These are phyloP conservation scores for Apotomis capreana DNA, from an alignment of 2,888 invertebrate genomes.

Conservation along the genomic window DNA sequence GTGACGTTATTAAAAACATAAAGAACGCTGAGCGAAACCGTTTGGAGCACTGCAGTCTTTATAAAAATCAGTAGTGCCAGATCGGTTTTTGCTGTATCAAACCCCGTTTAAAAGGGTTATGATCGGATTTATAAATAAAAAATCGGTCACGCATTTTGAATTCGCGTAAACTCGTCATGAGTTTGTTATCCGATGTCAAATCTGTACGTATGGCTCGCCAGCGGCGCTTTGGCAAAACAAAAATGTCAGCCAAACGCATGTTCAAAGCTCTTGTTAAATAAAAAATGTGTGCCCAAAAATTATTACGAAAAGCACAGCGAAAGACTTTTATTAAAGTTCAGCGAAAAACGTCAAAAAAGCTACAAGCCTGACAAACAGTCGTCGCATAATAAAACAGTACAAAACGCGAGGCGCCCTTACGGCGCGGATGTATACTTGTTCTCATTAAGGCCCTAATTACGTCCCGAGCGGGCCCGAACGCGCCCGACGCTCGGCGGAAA, in stretches of 20 bases:
- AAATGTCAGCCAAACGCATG: slow-evolving; percentile 15
- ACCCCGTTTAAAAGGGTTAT: too few species aligned
- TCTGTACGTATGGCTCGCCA: neutral
- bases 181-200: neutral
- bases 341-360: slow-evolving; percentile 41
- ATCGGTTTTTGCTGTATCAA: neutral
- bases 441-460: slow-evolving; percentile 81
- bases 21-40: slow-evolving; percentile 33
- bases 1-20: slow-evolving; percentile 41
- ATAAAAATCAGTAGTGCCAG: neutral
- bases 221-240: slow-evolving; percentile 5
- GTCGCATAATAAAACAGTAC: slow-evolving; percentile 68
- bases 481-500: slow-evolving; percentile 67
- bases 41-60: slow-evolving; percentile 19
- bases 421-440: slow-evolving; percentile 62
- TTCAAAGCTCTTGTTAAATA: slow-evolving; percentile 22
- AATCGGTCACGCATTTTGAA: too few species aligned
- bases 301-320: slow-evolving; percentile 36
- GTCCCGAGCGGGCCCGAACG: slow-evolving; percentile 46
- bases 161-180: neutral
- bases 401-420: slow-evolving; percentile 65
- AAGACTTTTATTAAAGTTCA: slow-evolving; percentile 42
- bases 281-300: slow-evolving; percentile 30
- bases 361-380: slow-evolving; percentile 55
- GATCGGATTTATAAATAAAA: too few species aligned